These are phyloP conservation scores for Caenorhabditis inopinata DNA, from an alignment of 1,140 invertebrate genomes.

Conservation along the genomic window DNA sequence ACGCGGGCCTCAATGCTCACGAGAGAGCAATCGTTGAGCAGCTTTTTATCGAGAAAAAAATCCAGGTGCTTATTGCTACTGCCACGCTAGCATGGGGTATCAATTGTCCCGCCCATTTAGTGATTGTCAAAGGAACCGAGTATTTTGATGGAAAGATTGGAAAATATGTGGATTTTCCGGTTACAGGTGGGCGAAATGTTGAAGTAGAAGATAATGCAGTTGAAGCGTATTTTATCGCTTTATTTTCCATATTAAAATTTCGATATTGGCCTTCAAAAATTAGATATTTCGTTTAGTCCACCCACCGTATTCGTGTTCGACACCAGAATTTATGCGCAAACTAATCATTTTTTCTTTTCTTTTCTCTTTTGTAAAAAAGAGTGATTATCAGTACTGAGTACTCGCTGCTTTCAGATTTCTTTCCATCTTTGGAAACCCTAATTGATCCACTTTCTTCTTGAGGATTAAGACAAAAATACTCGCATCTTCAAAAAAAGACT, in stretches of 20 bases:
- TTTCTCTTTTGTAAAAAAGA: too few species aligned
- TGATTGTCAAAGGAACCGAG: constrained; percentile 82
- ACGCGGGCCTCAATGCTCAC: constrained; percentile 87
- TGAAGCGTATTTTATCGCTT: background rate
- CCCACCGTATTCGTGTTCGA: too few species aligned
- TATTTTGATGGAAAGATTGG: constrained; percentile 95
- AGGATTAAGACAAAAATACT: too few species aligned
- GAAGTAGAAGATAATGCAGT: background rate
- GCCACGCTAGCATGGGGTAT: constrained; percentile 98
- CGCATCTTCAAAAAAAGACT: too few species aligned
- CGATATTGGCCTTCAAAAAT: too few species aligned
- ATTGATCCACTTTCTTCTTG: too few species aligned
- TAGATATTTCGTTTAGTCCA: too few species aligned
- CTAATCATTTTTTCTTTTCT: too few species aligned
- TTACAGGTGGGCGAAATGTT: constrained; percentile 79
- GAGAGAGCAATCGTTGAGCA: constrained; percentile 84
- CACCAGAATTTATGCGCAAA: too few species aligned
- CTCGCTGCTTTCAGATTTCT: too few species aligned
- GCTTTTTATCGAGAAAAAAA: constrained; percentile 92
- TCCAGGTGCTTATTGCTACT: constrained; percentile 95
- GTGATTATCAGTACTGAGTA: too few species aligned
- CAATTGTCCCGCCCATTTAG: constrained; percentile 92
- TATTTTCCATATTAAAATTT: background rate
- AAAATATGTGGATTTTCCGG: constrained; percentile 97
- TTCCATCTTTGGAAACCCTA: too few species aligned